These are phyloP conservation scores for Siderastrea radians DNA, from an alignment of 92 coral and sea anemone species.

Conservation along the genomic window DNA sequence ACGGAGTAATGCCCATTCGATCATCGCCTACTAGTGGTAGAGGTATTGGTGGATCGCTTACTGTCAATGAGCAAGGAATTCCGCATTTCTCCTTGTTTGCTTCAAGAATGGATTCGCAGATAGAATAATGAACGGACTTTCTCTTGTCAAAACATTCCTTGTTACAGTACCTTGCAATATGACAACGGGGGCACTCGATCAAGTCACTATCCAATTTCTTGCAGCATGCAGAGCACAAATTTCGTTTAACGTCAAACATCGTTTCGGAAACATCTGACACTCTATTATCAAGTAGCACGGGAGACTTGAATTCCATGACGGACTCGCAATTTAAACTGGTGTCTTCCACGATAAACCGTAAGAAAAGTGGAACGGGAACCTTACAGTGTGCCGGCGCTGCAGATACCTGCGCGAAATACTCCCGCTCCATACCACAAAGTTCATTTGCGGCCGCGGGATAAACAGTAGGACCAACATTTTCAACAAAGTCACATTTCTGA, in stretches of 20 bases:
- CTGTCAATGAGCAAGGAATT: too few species aligned
- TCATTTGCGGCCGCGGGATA: neutral
- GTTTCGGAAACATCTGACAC: neutral
- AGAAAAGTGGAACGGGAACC: neutral
- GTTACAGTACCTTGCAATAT: constrained; percentile 4
- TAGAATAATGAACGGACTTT: neutral
- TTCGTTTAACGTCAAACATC: neutral
- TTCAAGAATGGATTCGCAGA: constrained; percentile 3
- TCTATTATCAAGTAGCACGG: neutral
- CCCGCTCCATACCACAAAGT: neutral
- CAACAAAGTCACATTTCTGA: neutral
- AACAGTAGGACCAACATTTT: neutral
- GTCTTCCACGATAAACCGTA: too few species aligned
- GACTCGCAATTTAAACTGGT: neutral
- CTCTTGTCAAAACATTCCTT: neutral
- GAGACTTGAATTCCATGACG: neutral
- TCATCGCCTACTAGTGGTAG: too few species aligned
- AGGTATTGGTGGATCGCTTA: too few species aligned
- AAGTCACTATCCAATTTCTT: neutral
- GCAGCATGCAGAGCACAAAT: neutral
- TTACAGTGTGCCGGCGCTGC: too few species aligned
- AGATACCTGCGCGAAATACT: too few species aligned
- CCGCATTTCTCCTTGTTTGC: neutral
- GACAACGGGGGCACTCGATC: constrained; percentile 1
- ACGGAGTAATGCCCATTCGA: neutral